Percentiles rank a stretch among this genome's conserved stretches.
These are phyloP conservation scores for Lepeophtheirus salmonis DNA, from an alignment of 1,140 invertebrate genomes.

Conservation along the genomic window DNA sequence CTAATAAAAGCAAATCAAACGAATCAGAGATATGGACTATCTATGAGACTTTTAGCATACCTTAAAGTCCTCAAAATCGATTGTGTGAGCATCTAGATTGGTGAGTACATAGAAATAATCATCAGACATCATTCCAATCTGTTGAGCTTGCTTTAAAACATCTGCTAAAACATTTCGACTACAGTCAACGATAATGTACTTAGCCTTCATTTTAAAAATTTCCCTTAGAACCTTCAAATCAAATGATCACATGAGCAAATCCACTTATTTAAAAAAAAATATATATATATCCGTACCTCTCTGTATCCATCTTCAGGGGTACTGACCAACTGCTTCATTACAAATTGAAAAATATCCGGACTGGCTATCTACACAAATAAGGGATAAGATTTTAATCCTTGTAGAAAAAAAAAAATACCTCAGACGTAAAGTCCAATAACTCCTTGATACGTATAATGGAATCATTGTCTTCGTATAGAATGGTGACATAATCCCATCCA, in stretches of 20 bases:
- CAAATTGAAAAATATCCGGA: neutral
- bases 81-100: conserved; percentile 12
- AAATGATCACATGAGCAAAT: neutral
- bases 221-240: conserved; percentile 6
- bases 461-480: conserved; percentile 10
- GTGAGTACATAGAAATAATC: conserved; percentile 12
- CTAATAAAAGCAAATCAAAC: conserved; percentile 3
- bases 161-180: neutral
- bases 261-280: neutral
- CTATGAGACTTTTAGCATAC: too few species aligned
- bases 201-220: neutral
- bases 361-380: too few species aligned
- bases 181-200: conserved; percentile 9
- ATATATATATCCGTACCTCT: neutral
- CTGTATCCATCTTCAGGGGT: neutral
- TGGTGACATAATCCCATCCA: conserved; percentile 10
- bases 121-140: conserved; percentile 4
- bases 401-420: neutral
- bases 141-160: conserved; percentile 11
- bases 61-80: conserved; percentile 12
- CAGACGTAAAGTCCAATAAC: neutral
- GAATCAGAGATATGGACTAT: too few species aligned
- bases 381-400: too few species aligned
- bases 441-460: conserved; percentile 3
- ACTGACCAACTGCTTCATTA: neutral